Evolutionary conservation across 2,797 vertebrate species (phyloP), one percentile per base, ranked within the genome.

Genomic region (Cyclopterus lumpus): DNA sequence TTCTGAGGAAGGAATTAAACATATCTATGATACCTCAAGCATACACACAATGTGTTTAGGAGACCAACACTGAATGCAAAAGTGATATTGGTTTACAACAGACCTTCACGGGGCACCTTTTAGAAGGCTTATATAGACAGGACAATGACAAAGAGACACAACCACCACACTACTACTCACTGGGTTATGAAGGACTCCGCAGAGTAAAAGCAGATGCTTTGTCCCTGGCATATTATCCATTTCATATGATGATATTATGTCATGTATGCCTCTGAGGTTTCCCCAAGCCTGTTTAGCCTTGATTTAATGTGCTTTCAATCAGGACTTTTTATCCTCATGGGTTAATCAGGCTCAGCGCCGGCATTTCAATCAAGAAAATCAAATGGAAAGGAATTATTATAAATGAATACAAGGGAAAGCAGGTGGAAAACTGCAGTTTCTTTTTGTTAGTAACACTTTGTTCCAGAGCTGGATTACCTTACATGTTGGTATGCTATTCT

Each of bases 141-240:
- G 11, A 40, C 58, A 42, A 7, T 28, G 16, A 22, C 38, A 61
- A 26, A 49, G 28, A 53, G 15, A 42, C 42, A 42, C 32, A 57
- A 59, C 14, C 44, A 3, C 46, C 59, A 46, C 18, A 40, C 20
- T 24, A 57, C 7, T 20, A 65, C 71, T 63, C 53, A 44, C 34
- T 63, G n/a, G 32, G 11, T 77, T 75, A 59, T 66, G 46, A 65
- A 60, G 30, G 38, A 61, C 49, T 71, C 65, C 36, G 34, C 46
- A 8, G 9, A 79, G 65, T 42, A 57, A 67, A 66, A 80, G 61
- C 77, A 83, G 68, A 67, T 75, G 48, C n/a, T 38, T 34, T 51
- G 30, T 74, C 66, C 59, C 7, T 66, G 68, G 75, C 65, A 75
- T 20, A 38, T 46, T 18, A 53, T 36, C 42, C 22, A 22, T 74